A percentile compares a stretch with the other conserved stretches of the same genome.
Evolutionary conservation across 2,797 vertebrate species (phyloP).

Genomic region (Avahi laniger): DNA sequence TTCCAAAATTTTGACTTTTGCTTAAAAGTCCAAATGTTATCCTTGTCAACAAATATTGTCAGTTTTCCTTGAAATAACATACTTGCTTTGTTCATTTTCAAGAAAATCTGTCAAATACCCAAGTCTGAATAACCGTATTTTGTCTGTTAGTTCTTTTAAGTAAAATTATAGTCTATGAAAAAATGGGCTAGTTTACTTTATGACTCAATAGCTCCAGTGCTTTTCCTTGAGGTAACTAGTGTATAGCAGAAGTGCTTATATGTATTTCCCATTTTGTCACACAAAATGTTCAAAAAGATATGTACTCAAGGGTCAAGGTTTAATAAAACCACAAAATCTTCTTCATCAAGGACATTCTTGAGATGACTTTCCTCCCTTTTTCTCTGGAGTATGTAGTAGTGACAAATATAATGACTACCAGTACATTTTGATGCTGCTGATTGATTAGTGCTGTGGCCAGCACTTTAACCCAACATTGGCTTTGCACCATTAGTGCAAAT

Average conservation of each 20-base stretch:
- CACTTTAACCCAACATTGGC: background rate
- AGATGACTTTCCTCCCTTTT: background rate
- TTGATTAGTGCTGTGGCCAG: background rate
- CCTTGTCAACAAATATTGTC: background rate
- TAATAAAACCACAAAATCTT: constrained; percentile 24
- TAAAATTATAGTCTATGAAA: constrained; percentile 12
- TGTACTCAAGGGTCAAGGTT: background rate
- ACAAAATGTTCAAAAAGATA: background rate
- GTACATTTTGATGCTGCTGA: background rate
- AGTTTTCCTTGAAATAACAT: constrained; percentile 9
- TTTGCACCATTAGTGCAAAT: background rate
- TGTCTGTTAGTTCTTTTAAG: constrained; percentile 28
- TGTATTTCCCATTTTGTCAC: constrained; percentile 10
- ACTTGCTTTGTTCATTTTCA: constrained; percentile 31
- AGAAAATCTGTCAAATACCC: background rate
- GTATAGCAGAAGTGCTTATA: background rate
- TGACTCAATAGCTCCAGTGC: background rate
- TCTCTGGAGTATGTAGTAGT: background rate
- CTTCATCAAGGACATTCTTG: constrained; percentile 4
- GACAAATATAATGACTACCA: background rate
- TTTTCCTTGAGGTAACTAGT: background rate
- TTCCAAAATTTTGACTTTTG: constrained; percentile 43
- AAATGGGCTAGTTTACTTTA: background rate
- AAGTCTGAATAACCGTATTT: background rate
- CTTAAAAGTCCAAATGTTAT: constrained; percentile 33